phyloP scores from a whole-genome alignment of 2,113 vertebrate genomes.

The Macaca fascicularis region T2T-MFA8v1.1 NC_088385.1:109193501-109194000 shows the following conservation, averaged over 20 bases:
- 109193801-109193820: slow-evolving; percentile 54
- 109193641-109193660: slow-evolving; percentile 67
- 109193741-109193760: slow-evolving; percentile 71
- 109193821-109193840: slow-evolving; percentile 45
- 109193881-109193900: background rate
- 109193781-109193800: slow-evolving; percentile 60
- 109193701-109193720: slow-evolving; percentile 68
- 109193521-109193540: slow-evolving; percentile 53
- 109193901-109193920: slow-evolving; percentile 35
- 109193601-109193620: slow-evolving; percentile 61
- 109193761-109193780: slow-evolving; percentile 53
- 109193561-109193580: slow-evolving; percentile 69
- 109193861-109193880: slow-evolving; percentile 21
- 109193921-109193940: slow-evolving; percentile 2
- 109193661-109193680: slow-evolving; percentile 71
- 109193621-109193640: slow-evolving; percentile 66
- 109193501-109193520: slow-evolving; percentile 61
- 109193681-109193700: slow-evolving; percentile 37
- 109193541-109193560: slow-evolving; percentile 60
- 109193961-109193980: background rate
- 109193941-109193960: background rate
- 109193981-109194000: background rate
- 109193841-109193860: background rate
- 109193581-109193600: slow-evolving; percentile 71
- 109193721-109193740: slow-evolving; percentile 69